A percentile compares a stretch with the other conserved stretches of the same genome.
These are phyloP conservation scores for Podargus strigoides DNA, from an alignment of 2,797 vertebrate genomes.

Conservation along the genomic window DNA sequence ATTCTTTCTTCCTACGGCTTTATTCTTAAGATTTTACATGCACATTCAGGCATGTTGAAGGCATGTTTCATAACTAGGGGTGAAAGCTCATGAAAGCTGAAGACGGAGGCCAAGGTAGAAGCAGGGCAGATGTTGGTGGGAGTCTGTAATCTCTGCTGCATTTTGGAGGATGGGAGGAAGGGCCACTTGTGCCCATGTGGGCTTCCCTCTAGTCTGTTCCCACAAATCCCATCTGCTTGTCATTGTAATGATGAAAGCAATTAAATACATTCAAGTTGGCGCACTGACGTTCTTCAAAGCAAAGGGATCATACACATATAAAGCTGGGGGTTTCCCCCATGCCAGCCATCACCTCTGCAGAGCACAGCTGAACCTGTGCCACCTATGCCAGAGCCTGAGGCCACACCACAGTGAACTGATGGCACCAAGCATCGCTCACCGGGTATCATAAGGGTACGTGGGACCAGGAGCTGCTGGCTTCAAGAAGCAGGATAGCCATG, in stretches of 20 bases:
- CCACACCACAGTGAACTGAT: fast-evolving
- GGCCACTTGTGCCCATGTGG: neutral
- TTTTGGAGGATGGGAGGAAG: neutral
- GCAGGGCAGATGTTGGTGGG: neutral
- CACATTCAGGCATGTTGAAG: neutral
- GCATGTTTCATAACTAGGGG: neutral
- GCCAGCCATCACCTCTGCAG: neutral
- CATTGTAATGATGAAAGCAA: neutral
- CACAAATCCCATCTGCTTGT: neutral
- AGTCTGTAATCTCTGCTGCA: neutral
- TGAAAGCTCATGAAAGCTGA: neutral
- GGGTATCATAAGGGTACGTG: fast-evolving
- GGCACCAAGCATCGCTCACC: fast-evolving
- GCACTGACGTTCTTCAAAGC: neutral
- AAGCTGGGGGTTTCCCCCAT: neutral
- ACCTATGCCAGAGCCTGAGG: neutral
- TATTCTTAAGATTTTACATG: neutral
- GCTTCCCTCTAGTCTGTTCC: neutral
- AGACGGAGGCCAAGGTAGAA: neutral
- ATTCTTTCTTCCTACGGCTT: neutral
- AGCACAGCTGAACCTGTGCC: neutral
- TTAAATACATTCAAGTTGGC: neutral
- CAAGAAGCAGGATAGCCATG: neutral
- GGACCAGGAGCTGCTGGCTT: neutral
- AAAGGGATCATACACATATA: neutral